Conservation (phyloP, 2,888 invertebrate species). For the Napeogenes sylphis region DNA sequence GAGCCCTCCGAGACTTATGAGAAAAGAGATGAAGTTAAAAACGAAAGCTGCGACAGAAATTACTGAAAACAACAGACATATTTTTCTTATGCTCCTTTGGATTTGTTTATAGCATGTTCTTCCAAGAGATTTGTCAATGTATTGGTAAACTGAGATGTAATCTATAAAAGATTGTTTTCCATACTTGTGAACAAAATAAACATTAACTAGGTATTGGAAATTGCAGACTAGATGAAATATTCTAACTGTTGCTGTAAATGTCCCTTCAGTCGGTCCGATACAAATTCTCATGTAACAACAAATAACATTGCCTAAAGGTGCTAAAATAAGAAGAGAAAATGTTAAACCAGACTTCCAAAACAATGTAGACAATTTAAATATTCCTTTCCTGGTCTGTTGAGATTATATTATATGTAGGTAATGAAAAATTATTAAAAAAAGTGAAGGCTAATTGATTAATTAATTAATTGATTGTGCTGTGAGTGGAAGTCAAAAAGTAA, state of each 20-base stretch:
- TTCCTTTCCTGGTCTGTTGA: background rate
- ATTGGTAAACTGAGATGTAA: slow-evolving; percentile 14
- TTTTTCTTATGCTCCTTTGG: slow-evolving; percentile 6
- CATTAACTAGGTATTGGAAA: slow-evolving; percentile 13
- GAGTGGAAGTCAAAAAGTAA: too few relatives aligned
- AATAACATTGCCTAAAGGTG: slow-evolving; percentile 8
- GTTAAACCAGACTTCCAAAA: slow-evolving; percentile 12
- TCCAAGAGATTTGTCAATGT: slow-evolving; percentile 15
- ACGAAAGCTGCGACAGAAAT: slow-evolving; percentile 2
- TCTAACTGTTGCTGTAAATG: slow-evolving; percentile 6
- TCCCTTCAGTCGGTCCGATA: background rate
- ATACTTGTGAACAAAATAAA: slow-evolving; percentile 9
- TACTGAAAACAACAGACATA: slow-evolving; percentile 10
- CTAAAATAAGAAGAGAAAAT: background rate
- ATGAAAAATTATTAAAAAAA: too few relatives aligned
- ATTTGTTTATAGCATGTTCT: slow-evolving; percentile 10
- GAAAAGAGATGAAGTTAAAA: slow-evolving; percentile 21
- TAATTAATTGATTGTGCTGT: too few relatives aligned
- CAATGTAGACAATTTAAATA: slow-evolving; percentile 12
- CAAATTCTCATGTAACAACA: background rate
- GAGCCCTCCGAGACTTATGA: slow-evolving; percentile 10
- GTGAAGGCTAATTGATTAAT: too few relatives aligned
- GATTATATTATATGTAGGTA: too few relatives aligned
- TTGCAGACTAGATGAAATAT: slow-evolving; percentile 5
- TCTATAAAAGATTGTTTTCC: slow-evolving; percentile 11